Evolutionary conservation across 2,888 invertebrate species (phyloP).

Genomic region (Sinelater perroti): DNA sequence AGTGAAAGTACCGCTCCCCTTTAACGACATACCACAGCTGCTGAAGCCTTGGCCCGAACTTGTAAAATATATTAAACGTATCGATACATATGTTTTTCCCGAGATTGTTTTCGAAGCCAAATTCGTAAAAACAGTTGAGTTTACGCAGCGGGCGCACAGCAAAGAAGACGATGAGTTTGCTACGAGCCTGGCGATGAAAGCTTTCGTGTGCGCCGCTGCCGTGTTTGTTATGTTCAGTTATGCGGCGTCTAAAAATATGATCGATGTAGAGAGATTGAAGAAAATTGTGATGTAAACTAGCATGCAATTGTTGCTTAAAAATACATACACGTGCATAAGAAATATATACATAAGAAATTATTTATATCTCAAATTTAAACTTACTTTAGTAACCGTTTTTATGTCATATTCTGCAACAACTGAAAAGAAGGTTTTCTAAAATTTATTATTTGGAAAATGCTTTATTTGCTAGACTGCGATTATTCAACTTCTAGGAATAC

Average conservation of each 20-base stretch:
- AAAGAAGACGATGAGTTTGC: slow-evolving; percentile 19
- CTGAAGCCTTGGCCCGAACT: slow-evolving; percentile 77
- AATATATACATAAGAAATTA: background rate
- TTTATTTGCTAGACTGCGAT: too few species aligned
- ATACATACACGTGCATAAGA: background rate
- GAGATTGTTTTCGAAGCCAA: slow-evolving; percentile 59
- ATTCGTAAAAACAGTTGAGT: slow-evolving; percentile 36
- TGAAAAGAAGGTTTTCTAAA: too few species aligned
- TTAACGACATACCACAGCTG: slow-evolving; percentile 60
- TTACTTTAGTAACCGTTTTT: too few species aligned
- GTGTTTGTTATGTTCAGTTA: slow-evolving; percentile 43
- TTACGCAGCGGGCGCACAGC: background rate
- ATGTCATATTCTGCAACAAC: too few species aligned
- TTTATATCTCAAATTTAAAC: too few species aligned
- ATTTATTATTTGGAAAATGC: too few species aligned
- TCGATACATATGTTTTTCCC: slow-evolving; percentile 82
- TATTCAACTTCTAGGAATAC: too few species aligned
- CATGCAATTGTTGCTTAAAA: background rate
- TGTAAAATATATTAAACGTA: slow-evolving; percentile 79
- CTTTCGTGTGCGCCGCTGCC: slow-evolving; percentile 39
- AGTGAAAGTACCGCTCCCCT: slow-evolving; percentile 83
- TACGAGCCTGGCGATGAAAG: slow-evolving; percentile 35
- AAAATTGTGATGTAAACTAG: background rate
- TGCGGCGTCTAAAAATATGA: slow-evolving; percentile 42
- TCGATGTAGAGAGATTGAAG: slow-evolving; percentile 16